Percentiles rank a stretch among this genome's conserved stretches.
phyloP scores from a whole-genome alignment of 2,797 vertebrate genomes.

The Eulemur coronatus region DNA sequence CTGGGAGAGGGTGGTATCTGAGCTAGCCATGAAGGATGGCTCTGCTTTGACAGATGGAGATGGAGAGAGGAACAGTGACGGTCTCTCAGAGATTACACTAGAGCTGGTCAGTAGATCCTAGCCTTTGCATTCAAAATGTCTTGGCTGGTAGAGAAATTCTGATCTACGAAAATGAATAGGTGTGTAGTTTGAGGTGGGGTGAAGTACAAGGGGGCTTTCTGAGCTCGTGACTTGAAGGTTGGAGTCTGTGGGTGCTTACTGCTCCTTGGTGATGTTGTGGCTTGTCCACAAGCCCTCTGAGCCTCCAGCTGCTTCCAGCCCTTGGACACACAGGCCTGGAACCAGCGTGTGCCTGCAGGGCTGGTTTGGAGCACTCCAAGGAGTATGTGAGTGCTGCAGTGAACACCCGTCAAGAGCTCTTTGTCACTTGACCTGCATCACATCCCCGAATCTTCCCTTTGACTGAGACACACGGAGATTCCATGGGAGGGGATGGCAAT shows the following conservation, averaged over 20 bases:
- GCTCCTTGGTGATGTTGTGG: neutral
- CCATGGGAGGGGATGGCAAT: neutral
- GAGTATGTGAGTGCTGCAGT: rapidly evolving
- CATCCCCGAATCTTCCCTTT: neutral
- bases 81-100: neutral
- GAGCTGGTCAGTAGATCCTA: neutral
- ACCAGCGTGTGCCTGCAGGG: rapidly evolving
- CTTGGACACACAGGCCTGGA: neutral
- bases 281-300: neutral
- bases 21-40: neutral
- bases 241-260: neutral
- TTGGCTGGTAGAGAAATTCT: neutral
- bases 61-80: neutral
- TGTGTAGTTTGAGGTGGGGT: neutral
- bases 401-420: too few species aligned
- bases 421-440: neutral
- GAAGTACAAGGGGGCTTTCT: neutral
- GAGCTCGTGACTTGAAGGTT: neutral
- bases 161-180: neutral
- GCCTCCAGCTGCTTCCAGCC: neutral
- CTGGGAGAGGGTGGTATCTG: neutral
- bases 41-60: neutral
- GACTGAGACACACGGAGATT: neutral
- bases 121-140: neutral
- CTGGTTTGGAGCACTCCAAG: neutral